A percentile compares a stretch with the other conserved stretches of the same genome.
Conservation (phyloP, 2,113 vertebrate species). For the Nothoprocta perdicaria region DNA sequence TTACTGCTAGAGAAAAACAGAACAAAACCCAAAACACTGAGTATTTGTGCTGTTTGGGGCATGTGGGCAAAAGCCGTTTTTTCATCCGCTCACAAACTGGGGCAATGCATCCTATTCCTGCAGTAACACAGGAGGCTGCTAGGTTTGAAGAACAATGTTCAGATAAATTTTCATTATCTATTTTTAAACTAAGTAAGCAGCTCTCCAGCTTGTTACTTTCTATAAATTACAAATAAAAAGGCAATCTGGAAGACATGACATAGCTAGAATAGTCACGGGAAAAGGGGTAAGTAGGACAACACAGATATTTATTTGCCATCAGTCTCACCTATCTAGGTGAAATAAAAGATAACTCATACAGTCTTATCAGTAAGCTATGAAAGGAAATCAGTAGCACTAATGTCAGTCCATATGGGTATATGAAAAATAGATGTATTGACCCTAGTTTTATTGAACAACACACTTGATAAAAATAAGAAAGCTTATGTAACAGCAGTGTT, state of each 20-base stretch:
- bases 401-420: neutral
- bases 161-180: neutral
- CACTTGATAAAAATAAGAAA: neutral
- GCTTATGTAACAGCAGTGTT: neutral
- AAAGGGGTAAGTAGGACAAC: neutral
- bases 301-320: neutral
- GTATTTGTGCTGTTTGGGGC: neutral
- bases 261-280: neutral
- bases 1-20: neutral
- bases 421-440: neutral
- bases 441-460: neutral
- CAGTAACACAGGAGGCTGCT: neutral
- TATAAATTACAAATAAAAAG: neutral
- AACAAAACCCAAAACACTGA: neutral
- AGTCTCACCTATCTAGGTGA: neutral
- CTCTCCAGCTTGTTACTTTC: neutral
- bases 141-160: neutral
- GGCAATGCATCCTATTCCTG: neutral
- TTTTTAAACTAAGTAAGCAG: neutral
- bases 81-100: neutral
- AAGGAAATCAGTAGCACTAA: neutral
- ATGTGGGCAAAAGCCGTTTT: rapidly evolving
- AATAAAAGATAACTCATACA: neutral
- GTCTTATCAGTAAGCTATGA: neutral
- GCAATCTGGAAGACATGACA: neutral